phyloP scores from a whole-genome alignment of 2,113 vertebrate genomes.

The Hepsetus odoe region DNA sequence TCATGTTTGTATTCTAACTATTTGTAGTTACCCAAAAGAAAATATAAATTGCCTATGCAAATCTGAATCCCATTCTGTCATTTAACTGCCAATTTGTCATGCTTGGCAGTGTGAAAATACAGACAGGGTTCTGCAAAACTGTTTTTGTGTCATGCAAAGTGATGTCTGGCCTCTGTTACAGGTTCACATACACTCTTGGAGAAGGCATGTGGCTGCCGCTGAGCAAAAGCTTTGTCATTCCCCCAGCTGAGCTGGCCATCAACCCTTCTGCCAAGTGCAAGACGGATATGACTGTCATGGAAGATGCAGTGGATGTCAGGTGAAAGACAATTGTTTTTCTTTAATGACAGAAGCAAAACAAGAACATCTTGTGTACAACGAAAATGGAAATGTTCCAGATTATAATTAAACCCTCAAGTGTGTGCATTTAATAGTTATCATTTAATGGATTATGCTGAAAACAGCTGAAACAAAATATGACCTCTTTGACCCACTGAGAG shows the following conservation, averaged over 20 bases:
- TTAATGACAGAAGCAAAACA: constrained; percentile 1
- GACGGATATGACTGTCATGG: constrained; percentile 99
- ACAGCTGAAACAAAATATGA: too few species aligned
- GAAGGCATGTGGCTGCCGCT: constrained; percentile 98
- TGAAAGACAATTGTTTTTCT: constrained; percentile 64
- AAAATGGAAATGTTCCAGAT: background rate
- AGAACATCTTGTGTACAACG: background rate
- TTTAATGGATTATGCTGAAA: too few species aligned
- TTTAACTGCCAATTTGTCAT: background rate
- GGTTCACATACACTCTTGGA: constrained; percentile 96
- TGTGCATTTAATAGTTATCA: too few species aligned
- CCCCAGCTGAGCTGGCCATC: constrained; percentile 94
- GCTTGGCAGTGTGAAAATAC: background rate
- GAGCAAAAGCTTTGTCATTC: constrained; percentile 98
- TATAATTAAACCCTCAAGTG: too few species aligned
- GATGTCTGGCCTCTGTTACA: constrained; percentile 60
- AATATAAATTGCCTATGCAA: background rate
- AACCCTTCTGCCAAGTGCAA: constrained; percentile 98
- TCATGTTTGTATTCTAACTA: background rate
- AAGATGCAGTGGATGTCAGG: constrained; percentile 97
- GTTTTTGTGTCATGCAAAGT: background rate
- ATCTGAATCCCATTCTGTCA: constrained; percentile 1
- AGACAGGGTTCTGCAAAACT: background rate
- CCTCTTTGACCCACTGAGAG: too few species aligned
- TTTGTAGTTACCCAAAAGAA: background rate